A percentile compares a stretch with the other conserved stretches of the same genome.
Conservation (phyloP, 2,113 vertebrate species). For the Rattus rattus region DNA sequence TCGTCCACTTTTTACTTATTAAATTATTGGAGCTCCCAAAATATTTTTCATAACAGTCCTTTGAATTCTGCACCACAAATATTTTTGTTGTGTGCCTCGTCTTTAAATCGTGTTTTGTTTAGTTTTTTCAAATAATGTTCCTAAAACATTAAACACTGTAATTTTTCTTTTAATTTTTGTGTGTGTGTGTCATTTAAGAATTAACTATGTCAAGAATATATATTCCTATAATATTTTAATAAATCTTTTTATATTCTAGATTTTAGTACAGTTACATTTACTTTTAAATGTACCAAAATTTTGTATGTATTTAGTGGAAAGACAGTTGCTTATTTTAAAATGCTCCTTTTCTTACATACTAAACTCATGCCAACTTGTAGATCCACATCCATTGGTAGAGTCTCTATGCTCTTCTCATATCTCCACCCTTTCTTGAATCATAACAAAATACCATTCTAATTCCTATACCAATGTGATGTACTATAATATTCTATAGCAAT, state of each 20-base stretch:
- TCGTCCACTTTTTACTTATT: conserved; percentile 1
- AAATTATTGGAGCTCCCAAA: background rate
- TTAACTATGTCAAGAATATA: background rate
- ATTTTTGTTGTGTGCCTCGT: background rate
- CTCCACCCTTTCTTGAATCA: background rate
- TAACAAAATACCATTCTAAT: background rate
- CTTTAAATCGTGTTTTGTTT: background rate
- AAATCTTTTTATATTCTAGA: background rate
- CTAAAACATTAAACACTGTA: background rate
- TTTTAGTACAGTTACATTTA: conserved; percentile 20
- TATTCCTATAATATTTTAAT: background rate
- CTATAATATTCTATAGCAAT: background rate
- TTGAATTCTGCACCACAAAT: background rate
- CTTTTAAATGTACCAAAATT: background rate
- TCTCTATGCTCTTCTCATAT: background rate
- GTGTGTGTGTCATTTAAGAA: background rate
- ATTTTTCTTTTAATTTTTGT: background rate
- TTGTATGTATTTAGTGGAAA: background rate
- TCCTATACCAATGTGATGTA: background rate
- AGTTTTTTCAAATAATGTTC: background rate
- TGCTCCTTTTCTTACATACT: background rate
- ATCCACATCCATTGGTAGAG: background rate
- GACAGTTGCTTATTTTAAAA: conserved; percentile 16
- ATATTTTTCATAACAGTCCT: background rate
- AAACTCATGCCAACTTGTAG: conserved; percentile 20